Evolutionary conservation across 2,797 vertebrate genomes (phyloP).

Genomic region (Rhincodon typus): DNA sequence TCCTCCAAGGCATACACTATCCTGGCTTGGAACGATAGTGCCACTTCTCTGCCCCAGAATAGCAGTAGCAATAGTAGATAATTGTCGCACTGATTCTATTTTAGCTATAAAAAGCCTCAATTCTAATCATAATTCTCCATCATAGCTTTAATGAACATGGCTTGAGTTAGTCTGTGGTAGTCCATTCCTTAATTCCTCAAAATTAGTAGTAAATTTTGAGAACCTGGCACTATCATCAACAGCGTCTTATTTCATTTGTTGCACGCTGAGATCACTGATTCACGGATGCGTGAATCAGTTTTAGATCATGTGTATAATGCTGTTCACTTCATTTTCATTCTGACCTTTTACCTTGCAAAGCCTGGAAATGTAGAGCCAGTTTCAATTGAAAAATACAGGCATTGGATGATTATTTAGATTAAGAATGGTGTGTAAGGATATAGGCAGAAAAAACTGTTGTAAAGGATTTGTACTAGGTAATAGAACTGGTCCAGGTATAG

Average conservation of each 20-base stretch:
- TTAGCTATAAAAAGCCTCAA: neutral
- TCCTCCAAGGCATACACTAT: too few species aligned
- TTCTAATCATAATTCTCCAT: neutral
- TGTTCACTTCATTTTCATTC: neutral
- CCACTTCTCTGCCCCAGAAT: neutral
- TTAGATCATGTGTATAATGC: neutral
- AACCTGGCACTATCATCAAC: neutral
- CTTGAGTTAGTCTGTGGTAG: neutral
- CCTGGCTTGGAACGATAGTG: too few species aligned
- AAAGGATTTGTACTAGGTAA: too few species aligned
- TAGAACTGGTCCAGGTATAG: too few species aligned
- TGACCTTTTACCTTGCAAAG: neutral
- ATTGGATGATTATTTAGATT: too few species aligned
- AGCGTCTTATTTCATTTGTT: neutral
- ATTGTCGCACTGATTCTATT: neutral
- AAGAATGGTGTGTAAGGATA: too few species aligned
- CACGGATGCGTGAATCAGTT: too few species aligned
- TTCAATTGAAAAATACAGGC: too few species aligned
- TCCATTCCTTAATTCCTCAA: neutral
- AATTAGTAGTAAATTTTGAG: neutral
- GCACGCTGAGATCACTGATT: neutral
- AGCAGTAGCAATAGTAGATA: neutral
- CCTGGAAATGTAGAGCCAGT: too few species aligned
- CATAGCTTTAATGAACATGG: neutral
- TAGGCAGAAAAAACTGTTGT: too few species aligned